Conservation (phyloP, 2,797 vertebrate species). For the Carduelis carduelis region DNA sequence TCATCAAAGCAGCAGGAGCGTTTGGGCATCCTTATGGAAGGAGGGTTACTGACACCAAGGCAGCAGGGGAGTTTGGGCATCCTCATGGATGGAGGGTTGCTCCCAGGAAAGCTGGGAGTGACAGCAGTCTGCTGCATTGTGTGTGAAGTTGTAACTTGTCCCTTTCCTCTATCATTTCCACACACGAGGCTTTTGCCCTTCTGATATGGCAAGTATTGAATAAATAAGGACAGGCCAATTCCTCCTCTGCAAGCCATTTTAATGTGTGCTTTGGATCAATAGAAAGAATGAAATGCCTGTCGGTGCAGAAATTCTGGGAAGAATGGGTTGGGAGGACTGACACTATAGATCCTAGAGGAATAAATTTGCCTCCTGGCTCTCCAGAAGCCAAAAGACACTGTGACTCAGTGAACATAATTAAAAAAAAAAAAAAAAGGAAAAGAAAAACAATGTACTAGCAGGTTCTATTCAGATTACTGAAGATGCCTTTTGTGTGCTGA, state of each 20-base stretch:
- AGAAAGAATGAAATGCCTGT: background rate
- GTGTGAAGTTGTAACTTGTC: background rate
- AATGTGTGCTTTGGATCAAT: slow-evolving; percentile 3
- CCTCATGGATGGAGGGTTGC: background rate
- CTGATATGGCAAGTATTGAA: background rate
- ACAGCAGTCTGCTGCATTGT: background rate
- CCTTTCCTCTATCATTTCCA: background rate
- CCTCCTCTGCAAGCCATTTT: background rate
- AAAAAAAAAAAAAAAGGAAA: background rate
- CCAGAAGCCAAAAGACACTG: background rate
- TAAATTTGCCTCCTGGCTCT: background rate
- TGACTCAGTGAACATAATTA: background rate
- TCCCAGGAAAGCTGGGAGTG: background rate
- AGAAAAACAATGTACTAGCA: background rate
- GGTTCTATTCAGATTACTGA: background rate
- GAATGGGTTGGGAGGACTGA: background rate
- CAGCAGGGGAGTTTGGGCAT: background rate
- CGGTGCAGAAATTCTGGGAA: background rate
- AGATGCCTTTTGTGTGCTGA: background rate
- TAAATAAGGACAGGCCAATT: background rate
- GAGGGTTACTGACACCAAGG: background rate
- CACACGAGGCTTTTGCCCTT: background rate
- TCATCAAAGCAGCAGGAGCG: background rate
- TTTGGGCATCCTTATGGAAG: background rate
- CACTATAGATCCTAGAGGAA: background rate